These are phyloP conservation scores for Thinocorus orbignyianus DNA, from an alignment of 2,113 vertebrate genomes.

Conservation along the genomic window DNA sequence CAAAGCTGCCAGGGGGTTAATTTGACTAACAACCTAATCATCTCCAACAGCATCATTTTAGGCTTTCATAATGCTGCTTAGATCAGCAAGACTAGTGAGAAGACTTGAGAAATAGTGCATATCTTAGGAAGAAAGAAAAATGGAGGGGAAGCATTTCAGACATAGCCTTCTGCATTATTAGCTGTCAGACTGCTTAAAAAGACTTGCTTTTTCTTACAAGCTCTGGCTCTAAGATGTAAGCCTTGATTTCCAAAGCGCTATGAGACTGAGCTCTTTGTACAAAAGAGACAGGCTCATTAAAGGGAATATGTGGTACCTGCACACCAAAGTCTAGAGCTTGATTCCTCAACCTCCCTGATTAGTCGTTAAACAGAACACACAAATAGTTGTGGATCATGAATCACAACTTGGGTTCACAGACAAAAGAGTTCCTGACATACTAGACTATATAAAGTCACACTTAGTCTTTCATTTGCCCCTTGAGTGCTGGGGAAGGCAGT, in stretches of 20 bases:
- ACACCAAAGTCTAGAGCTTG: background rate
- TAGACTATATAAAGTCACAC: background rate
- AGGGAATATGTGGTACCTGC: background rate
- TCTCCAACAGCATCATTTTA: background rate
- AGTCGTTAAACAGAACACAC: background rate
- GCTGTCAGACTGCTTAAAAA: constrained; percentile 11
- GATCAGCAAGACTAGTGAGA: constrained; percentile 18
- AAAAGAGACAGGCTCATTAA: background rate
- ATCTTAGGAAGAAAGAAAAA: background rate
- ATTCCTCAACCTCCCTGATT: background rate
- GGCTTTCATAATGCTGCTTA: constrained; percentile 33
- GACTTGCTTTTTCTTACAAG: background rate
- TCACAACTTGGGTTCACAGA: background rate
- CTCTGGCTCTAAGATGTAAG: background rate
- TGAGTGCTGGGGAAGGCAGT: background rate
- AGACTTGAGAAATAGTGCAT: background rate
- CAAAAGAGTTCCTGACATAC: background rate
- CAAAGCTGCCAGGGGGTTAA: constrained; percentile 58
- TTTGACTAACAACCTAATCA: constrained; percentile 33
- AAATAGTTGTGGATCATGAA: background rate
- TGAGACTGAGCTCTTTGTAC: background rate
- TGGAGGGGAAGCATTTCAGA: background rate
- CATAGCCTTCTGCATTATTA: background rate
- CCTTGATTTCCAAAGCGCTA: background rate
- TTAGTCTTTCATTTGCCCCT: background rate